Evolutionary conservation across 2,888 invertebrate genomes (phyloP).

Genomic region (Aplocera efformata): DNA sequence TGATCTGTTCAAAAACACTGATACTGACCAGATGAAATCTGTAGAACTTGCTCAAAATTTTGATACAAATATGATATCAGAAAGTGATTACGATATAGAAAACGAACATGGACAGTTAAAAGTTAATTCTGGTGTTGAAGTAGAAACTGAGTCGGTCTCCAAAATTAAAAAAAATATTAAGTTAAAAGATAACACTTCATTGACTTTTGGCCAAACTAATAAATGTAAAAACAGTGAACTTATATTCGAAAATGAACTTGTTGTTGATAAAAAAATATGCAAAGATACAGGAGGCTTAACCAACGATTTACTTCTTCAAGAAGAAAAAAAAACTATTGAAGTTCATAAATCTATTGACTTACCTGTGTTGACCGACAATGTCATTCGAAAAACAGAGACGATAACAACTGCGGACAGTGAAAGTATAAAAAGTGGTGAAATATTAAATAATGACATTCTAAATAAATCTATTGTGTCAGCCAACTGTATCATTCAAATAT

Average conservation of each 20-base stretch:
- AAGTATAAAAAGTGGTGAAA: too few species aligned
- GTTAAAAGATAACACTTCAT: too few species aligned
- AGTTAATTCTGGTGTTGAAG: not conserved
- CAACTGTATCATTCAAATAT: not conserved
- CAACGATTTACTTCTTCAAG: not conserved
- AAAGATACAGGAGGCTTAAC: not conserved
- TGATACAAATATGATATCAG: not conserved
- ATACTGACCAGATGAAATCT: not conserved
- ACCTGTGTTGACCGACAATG: too few species aligned
- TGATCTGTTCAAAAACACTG: not conserved
- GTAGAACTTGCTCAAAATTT: not conserved
- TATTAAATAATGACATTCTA: not conserved
- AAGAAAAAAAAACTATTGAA: not conserved
- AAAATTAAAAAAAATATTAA: too few species aligned
- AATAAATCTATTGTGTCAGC: not conserved
- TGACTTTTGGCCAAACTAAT: not conserved
- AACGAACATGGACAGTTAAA: not conserved
- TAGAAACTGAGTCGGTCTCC: not conserved
- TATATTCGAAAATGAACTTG: constrained; percentile 9
- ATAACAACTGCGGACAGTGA: too few species aligned
- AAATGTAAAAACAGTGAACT: constrained; percentile 10
- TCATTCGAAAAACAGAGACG: too few species aligned
- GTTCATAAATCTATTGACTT: too few species aligned
- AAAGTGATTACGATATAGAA: not conserved
- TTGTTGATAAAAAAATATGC: constrained; percentile 2